Evolutionary conservation across 2,797 vertebrate genomes (phyloP).

Genomic region (Neosilurus hyrtlii): DNA sequence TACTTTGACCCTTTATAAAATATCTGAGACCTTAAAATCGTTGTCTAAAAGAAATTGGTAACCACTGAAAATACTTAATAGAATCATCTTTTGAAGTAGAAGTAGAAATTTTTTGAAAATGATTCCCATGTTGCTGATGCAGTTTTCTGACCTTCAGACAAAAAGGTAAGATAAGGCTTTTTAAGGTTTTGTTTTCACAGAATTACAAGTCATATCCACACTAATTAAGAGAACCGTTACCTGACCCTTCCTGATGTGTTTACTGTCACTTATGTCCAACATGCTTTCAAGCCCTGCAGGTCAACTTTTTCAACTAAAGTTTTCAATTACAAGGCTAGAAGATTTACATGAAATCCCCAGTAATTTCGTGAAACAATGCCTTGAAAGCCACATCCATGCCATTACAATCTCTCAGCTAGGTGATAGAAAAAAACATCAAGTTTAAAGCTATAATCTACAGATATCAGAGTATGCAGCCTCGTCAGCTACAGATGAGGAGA

Average conservation of each 20-base stretch:
- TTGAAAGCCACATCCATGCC: slow-evolving; percentile 2
- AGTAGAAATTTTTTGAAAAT: not conserved
- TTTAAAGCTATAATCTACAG: not conserved
- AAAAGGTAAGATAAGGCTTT: not conserved
- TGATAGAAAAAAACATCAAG: not conserved
- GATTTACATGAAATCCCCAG: slow-evolving; percentile 30
- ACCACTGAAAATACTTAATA: not conserved
- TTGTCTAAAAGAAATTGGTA: not conserved
- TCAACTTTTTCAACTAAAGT: slow-evolving; percentile 17
- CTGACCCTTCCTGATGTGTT: not conserved
- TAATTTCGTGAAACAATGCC: slow-evolving; percentile 28
- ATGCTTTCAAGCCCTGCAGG: slow-evolving; percentile 4
- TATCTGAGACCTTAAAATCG: not conserved
- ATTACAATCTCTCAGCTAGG: not conserved
- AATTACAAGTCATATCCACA: not conserved
- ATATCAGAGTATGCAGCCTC: not conserved
- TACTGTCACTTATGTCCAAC: not conserved
- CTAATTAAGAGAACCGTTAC: not conserved
- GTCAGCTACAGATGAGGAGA: not conserved
- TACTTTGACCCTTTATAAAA: not conserved
- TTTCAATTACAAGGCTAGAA: slow-evolving; percentile 15
- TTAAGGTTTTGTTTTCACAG: not conserved
- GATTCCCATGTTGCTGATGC: not conserved
- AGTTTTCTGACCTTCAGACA: not conserved
- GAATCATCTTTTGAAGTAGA: not conserved